Evolutionary conservation across 1,140 invertebrate genomes (phyloP).

Genomic region (Nymphalis io): DNA sequence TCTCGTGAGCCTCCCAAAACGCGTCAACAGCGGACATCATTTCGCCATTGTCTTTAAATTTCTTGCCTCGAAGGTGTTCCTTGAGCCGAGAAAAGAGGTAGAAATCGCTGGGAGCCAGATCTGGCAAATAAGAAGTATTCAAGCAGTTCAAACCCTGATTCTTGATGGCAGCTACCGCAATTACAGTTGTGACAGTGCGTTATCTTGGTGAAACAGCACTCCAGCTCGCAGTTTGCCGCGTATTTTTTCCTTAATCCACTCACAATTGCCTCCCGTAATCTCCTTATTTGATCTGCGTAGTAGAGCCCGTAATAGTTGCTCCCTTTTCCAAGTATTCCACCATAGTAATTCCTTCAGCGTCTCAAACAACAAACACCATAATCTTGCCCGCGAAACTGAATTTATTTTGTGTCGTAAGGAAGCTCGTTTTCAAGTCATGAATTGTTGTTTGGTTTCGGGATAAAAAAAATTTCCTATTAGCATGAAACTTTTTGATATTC

Average conservation of each 20-base stretch:
- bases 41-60: neutral
- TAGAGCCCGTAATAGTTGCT: conserved; percentile 14
- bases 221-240: conserved; percentile 25
- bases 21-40: neutral
- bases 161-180: conserved; percentile 16
- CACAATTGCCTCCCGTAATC: conserved; percentile 17
- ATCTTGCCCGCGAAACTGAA: conserved; percentile 31
- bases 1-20: neutral
- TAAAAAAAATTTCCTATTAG: no score
- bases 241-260: conserved; percentile 24
- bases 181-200: conserved; percentile 14
- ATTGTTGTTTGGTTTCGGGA: no score
- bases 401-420: conserved; percentile 26
- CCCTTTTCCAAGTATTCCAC: conserved; percentile 28
- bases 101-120: neutral
- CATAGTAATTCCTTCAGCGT: conserved; percentile 30
- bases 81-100: neutral
- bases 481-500: no score
- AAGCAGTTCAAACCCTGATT: neutral
- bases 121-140: neutral
- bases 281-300: conserved; percentile 12
- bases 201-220: conserved; percentile 25
- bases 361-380: conserved; percentile 30
- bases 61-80: no score
- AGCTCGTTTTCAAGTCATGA: conserved; percentile 5